Percentiles rank a stretch among this genome's conserved stretches.
phyloP scores from a whole-genome alignment of 2,888 invertebrate species.

The Halictus ligatus region DNA sequence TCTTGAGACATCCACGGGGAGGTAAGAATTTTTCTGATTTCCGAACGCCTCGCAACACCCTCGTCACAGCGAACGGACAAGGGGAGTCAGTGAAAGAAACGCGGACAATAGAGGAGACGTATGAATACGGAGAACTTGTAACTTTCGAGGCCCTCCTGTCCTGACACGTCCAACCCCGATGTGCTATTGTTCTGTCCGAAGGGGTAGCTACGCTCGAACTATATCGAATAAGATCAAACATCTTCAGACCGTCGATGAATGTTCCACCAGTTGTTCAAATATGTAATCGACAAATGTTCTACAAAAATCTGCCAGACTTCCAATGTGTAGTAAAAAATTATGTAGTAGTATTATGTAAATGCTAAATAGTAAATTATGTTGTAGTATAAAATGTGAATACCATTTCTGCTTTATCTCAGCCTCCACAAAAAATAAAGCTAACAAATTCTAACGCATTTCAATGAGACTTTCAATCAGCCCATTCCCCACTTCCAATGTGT shows the following conservation, averaged over 20 bases:
- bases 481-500: no score
- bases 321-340: no score
- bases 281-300: conserved; percentile 4
- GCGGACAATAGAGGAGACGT: conserved; percentile 42
- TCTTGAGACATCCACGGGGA: neutral
- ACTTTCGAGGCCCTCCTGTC: conserved; percentile 11
- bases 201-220: conserved; percentile 7
- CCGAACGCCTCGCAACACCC: conserved; percentile 14
- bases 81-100: conserved; percentile 34
- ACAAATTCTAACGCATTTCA: no score
- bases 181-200: conserved; percentile 21
- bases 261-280: conserved; percentile 21
- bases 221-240: conserved; percentile 22
- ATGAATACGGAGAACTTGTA: conserved; percentile 55
- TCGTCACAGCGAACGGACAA: conserved; percentile 4
- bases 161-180: conserved; percentile 32
- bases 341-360: no score
- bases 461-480: no score
- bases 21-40: conserved; percentile 4
- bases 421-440: no score
- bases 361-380: no score
- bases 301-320: neutral
- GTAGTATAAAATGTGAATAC: no score
- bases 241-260: conserved; percentile 20
- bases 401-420: no score